Base-by-base conservation (phyloP, 30 jellyfish, hydroid and myxozoan genomes). In the Nemopilema nomurai region DNA sequence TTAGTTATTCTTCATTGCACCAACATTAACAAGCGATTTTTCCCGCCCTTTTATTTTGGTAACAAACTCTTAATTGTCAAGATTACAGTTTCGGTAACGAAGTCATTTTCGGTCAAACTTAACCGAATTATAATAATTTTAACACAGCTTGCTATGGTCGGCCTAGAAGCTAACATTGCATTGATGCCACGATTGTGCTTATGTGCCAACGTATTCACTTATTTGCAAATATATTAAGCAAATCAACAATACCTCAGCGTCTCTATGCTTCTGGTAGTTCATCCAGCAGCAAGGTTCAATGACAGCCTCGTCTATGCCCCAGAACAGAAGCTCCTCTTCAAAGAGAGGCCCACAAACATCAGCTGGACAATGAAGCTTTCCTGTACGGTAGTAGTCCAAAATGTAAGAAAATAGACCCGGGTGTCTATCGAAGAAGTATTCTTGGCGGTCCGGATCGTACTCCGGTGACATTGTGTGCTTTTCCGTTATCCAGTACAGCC, bases 321-420 rank as follows among this genome's bases (percentile, higher is more conserved):
- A 91, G 32, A 52, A 91, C 63, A 63, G 87, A 27, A 91, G 79
- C 83, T 91, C 97, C 76, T 91, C 97, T 68, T 84, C 96, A 73
- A 91, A 91, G n/a, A 83, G 91, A 32, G 97, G 96, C 66, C 97
- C 97, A 72, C 97, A 91, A 13, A 91, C 89, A 53, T 91, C 96
- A 8, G 96, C 79, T 6, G 97, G 97, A 69, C 97, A 91, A 63
- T 91, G 97, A 26, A 91, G 82, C 81, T 86, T 91, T 27, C 97
- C 97, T 0, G 93, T 81, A 20, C 96, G 96, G 89, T 91, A 91
- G 82, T 76, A 91, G 82, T 91, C 91, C 32, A 91, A 80, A 22
- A 91, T 91, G 69, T 91, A 91, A 9, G 94, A 77, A 70, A 91
- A 91, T 79, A 80, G 70, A 1, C 82, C 92, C n/a, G 97, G 97